These are phyloP conservation scores for Pseudomyrmex dendroicus DNA, from an alignment of 1,140 invertebrate species.

Conservation along the genomic window DNA sequence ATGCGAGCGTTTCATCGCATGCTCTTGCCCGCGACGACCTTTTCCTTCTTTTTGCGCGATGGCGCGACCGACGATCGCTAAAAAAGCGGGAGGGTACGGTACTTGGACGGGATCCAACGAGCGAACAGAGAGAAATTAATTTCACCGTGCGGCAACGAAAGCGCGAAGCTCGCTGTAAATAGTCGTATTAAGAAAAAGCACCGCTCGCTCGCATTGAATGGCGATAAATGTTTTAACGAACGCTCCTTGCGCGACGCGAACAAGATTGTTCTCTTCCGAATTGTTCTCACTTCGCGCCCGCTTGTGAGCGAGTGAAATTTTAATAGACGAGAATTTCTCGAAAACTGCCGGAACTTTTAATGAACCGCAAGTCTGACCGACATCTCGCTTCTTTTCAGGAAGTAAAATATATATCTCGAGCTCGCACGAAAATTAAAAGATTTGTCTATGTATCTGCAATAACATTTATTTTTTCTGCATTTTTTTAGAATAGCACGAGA, in stretches of 20 bases:
- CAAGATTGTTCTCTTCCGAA: conserved; percentile 3
- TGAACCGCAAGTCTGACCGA: conserved; percentile 32
- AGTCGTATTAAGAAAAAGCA: conserved; percentile 57
- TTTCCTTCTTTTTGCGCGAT: conserved; percentile 24
- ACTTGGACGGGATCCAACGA: conserved; percentile 47
- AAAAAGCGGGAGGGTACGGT: conserved; percentile 17
- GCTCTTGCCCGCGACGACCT: neutral
- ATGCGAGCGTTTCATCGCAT: conserved; percentile 27
- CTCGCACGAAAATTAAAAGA: too few relatives aligned
- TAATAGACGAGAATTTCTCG: conserved; percentile 49
- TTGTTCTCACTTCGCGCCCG: conserved; percentile 5
- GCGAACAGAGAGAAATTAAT: conserved; percentile 32
- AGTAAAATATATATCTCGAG: conserved; percentile 31
- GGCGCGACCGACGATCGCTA: conserved; percentile 28
- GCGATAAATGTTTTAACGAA: conserved; percentile 43
- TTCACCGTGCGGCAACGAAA: conserved; percentile 19
- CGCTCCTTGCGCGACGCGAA: neutral
- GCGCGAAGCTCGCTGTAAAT: conserved; percentile 54
- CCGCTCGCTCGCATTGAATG: neutral
- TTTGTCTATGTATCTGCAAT: too few relatives aligned
- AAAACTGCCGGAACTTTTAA: conserved; percentile 32
- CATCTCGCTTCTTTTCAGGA: neutral
- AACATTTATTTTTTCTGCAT: too few relatives aligned
- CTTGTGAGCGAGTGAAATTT: conserved; percentile 30
- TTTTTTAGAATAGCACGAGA: too few relatives aligned